phyloP scores from a whole-genome alignment of 2,797 vertebrate species.

The Poeciliopsis presidionis region DNA sequence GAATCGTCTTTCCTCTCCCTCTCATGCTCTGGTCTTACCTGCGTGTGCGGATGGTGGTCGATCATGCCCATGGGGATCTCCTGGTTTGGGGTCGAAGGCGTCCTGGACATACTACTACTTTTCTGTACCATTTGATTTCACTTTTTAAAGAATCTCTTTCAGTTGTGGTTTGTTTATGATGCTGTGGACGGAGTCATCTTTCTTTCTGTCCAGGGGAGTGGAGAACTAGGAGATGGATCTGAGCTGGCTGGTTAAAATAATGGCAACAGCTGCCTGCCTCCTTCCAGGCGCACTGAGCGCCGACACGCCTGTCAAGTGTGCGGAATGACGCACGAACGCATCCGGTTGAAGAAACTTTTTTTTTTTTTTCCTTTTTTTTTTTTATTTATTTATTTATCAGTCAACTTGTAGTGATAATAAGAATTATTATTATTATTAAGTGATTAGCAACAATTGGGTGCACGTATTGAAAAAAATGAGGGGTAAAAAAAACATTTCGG shows the following conservation, averaged over 20 bases:
- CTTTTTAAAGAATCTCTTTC: constrained; percentile 69
- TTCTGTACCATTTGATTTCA: constrained; percentile 98
- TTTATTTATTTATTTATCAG: background rate
- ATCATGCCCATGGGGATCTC: constrained; percentile 99
- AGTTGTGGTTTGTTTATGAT: constrained; percentile 55
- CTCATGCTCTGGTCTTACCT: constrained; percentile 82
- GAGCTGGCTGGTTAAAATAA: constrained; percentile 58
- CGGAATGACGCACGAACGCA: background rate
- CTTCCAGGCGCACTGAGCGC: constrained; percentile 61
- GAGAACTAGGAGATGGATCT: constrained; percentile 47
- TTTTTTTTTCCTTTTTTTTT: background rate
- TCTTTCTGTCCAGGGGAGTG: constrained; percentile 9
- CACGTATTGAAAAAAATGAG: too few species aligned
- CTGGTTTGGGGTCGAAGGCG: constrained; percentile 95
- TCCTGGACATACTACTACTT: constrained; percentile 96
- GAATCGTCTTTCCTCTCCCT: background rate
- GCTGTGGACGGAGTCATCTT: constrained; percentile 61
- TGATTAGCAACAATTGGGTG: too few species aligned
- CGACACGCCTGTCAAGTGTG: constrained; percentile 21
- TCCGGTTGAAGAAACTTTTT: constrained; percentile 12
- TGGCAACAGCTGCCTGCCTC: constrained; percentile 76
- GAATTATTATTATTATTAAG: too few species aligned
- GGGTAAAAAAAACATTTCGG: too few species aligned
- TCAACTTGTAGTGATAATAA: background rate
- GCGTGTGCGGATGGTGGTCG: constrained; percentile 91